A percentile compares a stretch with the other conserved stretches of the same genome.
Evolutionary conservation across 1,140 invertebrate genomes (phyloP).

Genomic region (Parasteatoda tepidariorum): DNA sequence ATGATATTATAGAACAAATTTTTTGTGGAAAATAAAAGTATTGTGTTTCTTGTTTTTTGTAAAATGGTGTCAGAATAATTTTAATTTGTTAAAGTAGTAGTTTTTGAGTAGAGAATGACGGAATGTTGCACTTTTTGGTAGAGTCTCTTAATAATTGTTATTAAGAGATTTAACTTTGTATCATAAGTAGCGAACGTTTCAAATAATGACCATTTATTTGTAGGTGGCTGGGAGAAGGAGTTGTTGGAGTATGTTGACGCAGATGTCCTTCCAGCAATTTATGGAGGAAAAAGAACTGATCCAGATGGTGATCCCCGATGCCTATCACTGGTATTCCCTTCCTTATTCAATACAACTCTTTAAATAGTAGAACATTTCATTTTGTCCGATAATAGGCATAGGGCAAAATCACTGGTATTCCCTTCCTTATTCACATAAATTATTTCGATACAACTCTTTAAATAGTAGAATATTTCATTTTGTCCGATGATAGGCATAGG

Average conservation of each 20-base stretch:
- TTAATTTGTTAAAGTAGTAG: too few species aligned
- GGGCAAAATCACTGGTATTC: conserved; percentile 67
- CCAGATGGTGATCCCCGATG: conserved; percentile 82
- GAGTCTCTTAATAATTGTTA: too few species aligned
- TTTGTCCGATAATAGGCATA: neutral
- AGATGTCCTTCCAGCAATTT: conserved; percentile 82
- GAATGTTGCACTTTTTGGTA: too few species aligned
- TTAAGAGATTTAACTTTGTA: too few species aligned
- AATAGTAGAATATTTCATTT: neutral
- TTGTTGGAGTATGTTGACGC: conserved; percentile 76
- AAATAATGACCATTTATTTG: neutral
- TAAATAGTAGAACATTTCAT: neutral
- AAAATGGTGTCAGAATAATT: too few species aligned
- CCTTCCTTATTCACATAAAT: neutral
- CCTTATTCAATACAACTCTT: neutral
- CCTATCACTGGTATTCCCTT: conserved; percentile 68
- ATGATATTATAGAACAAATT: too few species aligned
- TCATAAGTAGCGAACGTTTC: too few species aligned
- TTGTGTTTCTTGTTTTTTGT: too few species aligned
- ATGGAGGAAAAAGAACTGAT: conserved; percentile 82
- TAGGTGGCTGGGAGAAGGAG: conserved; percentile 81
- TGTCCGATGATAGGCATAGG: neutral
- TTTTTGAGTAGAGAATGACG: too few species aligned
- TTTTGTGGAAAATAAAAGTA: too few species aligned
- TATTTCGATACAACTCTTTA: neutral